These are phyloP conservation scores for Acronicta aceris DNA, from an alignment of 2,888 invertebrate species.

Conservation along the genomic window DNA sequence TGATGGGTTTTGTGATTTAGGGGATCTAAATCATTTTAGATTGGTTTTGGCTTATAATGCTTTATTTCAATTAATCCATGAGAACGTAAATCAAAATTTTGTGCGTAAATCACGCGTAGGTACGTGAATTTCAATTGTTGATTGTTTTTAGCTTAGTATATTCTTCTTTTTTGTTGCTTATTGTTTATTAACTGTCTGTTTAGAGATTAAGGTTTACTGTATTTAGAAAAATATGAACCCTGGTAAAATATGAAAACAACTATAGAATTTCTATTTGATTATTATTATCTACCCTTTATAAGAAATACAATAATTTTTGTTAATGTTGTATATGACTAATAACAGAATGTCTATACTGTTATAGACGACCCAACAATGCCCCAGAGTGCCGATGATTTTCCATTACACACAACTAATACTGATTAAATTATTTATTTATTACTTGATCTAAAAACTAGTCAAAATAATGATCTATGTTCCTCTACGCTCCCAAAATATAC, in stretches of 20 bases:
- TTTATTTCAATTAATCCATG: slow-evolving; percentile 26
- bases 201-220: background rate
- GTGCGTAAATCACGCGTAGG: slow-evolving; percentile 15
- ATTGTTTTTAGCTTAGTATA: slow-evolving; percentile 5
- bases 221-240: too few species aligned
- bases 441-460: too few species aligned
- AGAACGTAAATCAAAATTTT: slow-evolving; percentile 29
- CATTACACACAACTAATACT: too few species aligned
- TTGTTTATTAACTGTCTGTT: background rate
- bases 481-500: background rate
- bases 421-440: too few species aligned
- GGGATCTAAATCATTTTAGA: slow-evolving; percentile 37
- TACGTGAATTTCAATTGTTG: slow-evolving; percentile 35
- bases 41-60: slow-evolving; percentile 37
- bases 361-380: too few species aligned
- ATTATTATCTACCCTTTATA: too few species aligned
- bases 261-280: too few species aligned
- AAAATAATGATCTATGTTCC: background rate
- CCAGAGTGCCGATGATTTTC: too few species aligned
- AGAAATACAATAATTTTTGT: too few species aligned
- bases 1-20: slow-evolving; percentile 35
- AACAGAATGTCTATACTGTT: too few species aligned
- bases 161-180: background rate
- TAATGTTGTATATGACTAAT: too few species aligned
- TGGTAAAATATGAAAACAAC: too few species aligned